These are phyloP conservation scores for Lampris megalopsis DNA, from an alignment of 2,113 vertebrate genomes.

Conservation along the genomic window DNA sequence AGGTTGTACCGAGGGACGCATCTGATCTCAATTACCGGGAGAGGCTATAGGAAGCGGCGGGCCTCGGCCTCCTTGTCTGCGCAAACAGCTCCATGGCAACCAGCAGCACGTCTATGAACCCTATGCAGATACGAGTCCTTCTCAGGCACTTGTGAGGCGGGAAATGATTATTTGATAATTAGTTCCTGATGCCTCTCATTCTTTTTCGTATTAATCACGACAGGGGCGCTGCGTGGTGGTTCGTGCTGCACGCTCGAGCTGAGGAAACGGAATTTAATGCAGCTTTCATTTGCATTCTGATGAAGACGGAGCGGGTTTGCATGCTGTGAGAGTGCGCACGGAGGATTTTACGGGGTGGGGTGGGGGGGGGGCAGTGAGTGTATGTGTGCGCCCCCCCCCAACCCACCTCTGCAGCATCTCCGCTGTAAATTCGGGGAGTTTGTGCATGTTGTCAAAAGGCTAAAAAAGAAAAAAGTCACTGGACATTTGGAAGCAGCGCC, in stretches of 20 bases:
- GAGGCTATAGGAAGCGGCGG: constrained; percentile 79
- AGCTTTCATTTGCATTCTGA: constrained; percentile 38
- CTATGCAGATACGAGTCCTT: constrained; percentile 38
- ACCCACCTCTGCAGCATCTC: not conserved
- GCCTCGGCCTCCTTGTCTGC: constrained; percentile 39
- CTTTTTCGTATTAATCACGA: constrained; percentile 73
- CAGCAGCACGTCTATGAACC: constrained; percentile 52
- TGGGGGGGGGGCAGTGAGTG: not conserved
- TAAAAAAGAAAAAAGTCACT: not conserved
- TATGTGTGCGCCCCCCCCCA: constrained; percentile 1
- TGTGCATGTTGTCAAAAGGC: constrained; percentile 8
- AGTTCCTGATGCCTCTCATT: constrained; percentile 74
- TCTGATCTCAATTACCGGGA: constrained; percentile 90
- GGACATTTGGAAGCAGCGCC: not conserved
- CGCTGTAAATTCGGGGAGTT: not conserved
- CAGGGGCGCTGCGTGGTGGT: too few species aligned
- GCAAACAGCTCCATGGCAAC: constrained; percentile 66
- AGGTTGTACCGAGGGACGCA: constrained; percentile 84
- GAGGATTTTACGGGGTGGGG: not conserved
- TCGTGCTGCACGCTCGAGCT: too few species aligned
- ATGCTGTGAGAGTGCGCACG: not conserved
- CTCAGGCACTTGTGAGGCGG: constrained; percentile 59
- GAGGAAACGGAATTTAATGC: constrained; percentile 45
- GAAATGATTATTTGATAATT: constrained; percentile 76
- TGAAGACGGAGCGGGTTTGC: not conserved